Evolutionary conservation across 2,797 vertebrate genomes (phyloP), one percentile per base, ranked within the genome.

Genomic region (Sphenodon punctatus): DNA sequence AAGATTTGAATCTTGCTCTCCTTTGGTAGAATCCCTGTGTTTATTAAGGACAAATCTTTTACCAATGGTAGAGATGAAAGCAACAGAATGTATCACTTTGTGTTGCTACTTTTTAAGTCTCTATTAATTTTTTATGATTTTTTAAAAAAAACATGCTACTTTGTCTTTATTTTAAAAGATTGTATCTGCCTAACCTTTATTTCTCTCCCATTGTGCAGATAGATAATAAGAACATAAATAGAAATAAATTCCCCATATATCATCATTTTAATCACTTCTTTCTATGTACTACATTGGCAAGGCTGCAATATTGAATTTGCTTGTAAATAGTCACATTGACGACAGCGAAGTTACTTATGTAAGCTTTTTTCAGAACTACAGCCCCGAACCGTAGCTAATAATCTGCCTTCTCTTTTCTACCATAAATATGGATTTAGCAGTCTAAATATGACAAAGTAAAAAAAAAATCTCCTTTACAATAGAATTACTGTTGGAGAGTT

Each of bases 1-100:
- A 87, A 82, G 70, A 75, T 67, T 82, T 86, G 75, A 89, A 82
- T 89, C 64, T 79, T 10, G 14, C 48, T 78, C 45, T 41, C 60
- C 48, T 90, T 73, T 79, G 8, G 42, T 75, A 73, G 59, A 60
- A 13, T 68, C 10, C 12, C 8, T 17, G 12, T 76, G 22, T 74
- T 78, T 76, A 56, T 45, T 63, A 78, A 75, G 43, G 23, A 75
- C 39, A 45, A 78, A 49, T 72, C 38, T 69, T 85, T 89, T 87
- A 64, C 42, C 76, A 32, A 23, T 61, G 5, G 10, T 77, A 59
- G 45, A 81, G 51, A 61, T 5, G 79, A 83, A 87, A 11, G 67
- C 23, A 63, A 27, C 10, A 80, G 27, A 82, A 49, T 42, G 10
- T 30, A 42, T 39, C 1, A 32, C 8, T 77, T 79, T 19, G 2